These are phyloP conservation scores for Erebia epiphron DNA, from an alignment of 2,888 invertebrate genomes.

Conservation along the genomic window DNA sequence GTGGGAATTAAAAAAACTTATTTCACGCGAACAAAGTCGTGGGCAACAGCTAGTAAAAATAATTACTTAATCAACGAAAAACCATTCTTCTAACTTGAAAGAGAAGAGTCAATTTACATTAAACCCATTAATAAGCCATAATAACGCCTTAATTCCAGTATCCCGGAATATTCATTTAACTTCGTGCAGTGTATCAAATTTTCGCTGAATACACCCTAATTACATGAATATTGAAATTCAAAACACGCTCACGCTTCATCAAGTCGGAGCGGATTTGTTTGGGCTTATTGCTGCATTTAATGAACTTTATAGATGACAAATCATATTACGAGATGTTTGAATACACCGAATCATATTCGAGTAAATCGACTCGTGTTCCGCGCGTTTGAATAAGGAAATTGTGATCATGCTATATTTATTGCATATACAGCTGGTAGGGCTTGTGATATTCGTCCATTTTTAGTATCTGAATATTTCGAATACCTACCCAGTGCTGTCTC, in stretches of 20 bases:
- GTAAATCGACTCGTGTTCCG: too few species aligned
- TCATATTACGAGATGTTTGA: constrained; percentile 26
- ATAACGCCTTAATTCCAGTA: not conserved
- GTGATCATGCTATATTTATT: constrained; percentile 7
- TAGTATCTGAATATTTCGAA: too few species aligned
- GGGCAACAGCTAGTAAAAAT: too few species aligned
- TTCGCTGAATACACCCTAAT: constrained; percentile 29
- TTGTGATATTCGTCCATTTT: too few species aligned
- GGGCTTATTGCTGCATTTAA: constrained; percentile 39
- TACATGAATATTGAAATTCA: constrained; percentile 34
- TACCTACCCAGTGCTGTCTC: too few species aligned
- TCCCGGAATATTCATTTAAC: not conserved
- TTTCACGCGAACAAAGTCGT: too few species aligned
- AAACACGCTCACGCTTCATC: constrained; percentile 35
- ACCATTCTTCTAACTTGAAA: not conserved
- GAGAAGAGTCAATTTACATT: not conserved
- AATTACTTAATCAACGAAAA: too few species aligned
- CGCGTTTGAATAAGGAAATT: constrained; percentile 20
- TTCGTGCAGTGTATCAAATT: constrained; percentile 17
- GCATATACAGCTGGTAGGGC: not conserved
- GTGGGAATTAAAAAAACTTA: too few species aligned
- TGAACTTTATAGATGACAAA: constrained; percentile 30
- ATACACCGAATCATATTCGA: constrained; percentile 27
- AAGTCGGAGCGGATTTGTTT: constrained; percentile 37
- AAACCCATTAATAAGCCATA: not conserved